Conservation (phyloP, 2,113 vertebrate species). For the Pelobates fuscus region DNA sequence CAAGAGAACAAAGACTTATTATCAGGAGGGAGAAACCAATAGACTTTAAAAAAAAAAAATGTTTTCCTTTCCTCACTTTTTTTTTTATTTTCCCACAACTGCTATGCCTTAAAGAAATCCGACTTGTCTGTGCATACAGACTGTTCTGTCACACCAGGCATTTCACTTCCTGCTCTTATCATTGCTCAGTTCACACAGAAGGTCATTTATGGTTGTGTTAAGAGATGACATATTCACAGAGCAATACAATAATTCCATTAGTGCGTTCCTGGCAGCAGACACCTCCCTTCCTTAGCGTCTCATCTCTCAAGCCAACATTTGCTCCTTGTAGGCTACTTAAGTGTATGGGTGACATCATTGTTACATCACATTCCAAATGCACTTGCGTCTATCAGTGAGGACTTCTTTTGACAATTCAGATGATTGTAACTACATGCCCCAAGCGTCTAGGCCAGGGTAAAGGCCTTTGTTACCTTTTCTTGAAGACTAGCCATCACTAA, state of each 20-base stretch:
- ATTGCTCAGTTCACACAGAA: constrained; percentile 2
- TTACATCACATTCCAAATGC: constrained; percentile 27
- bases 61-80: not conserved
- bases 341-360: constrained; percentile 19
- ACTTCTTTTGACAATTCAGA: no score
- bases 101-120: constrained; percentile 8
- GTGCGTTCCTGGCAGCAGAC: constrained; percentile 9
- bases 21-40: constrained; percentile 31
- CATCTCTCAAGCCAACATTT: constrained; percentile 21
- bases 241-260: constrained; percentile 42
- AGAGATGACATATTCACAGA: constrained; percentile 9
- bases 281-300: constrained; percentile 11
- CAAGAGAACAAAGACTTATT: constrained; percentile 37
- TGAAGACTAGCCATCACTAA: no score
- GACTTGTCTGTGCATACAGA: constrained; percentile 7
- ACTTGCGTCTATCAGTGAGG: constrained; percentile 39
- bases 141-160: constrained; percentile 12
- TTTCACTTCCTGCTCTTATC: constrained; percentile 19
- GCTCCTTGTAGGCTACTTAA: constrained; percentile 20
- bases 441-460: no score
- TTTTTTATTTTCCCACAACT: constrained; percentile 4
- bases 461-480: no score
- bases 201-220: constrained; percentile 12
- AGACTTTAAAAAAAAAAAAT: not conserved
- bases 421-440: no score